Evolutionary conservation across 2,797 vertebrate genomes (phyloP).

Genomic region (Spinibarbus caldwelli): DNA sequence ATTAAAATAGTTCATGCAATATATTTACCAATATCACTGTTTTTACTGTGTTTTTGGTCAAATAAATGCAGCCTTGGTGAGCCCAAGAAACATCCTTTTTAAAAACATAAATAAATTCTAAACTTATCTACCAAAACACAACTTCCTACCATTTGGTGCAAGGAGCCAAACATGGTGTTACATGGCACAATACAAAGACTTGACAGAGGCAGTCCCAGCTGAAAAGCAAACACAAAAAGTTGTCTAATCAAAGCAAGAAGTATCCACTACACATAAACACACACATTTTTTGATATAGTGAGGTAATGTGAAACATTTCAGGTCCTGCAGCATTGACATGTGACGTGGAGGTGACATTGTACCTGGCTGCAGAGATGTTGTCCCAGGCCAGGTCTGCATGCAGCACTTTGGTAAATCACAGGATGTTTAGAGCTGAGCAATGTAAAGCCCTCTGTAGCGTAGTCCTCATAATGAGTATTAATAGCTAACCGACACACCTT

Average conservation of each 20-base stretch:
- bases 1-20: not conserved
- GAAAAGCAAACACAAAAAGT: slow-evolving; percentile 47
- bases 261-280: not conserved
- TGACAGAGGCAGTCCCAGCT: slow-evolving; percentile 93
- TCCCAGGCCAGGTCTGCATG: slow-evolving; percentile 88
- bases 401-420: slow-evolving; percentile 92
- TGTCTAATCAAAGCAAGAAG: slow-evolving; percentile 10
- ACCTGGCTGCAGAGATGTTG: slow-evolving; percentile 95
- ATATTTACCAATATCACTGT: not conserved
- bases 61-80: not conserved
- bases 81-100: not conserved
- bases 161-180: slow-evolving; percentile 98
- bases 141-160: slow-evolving; percentile 94
- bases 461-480: slow-evolving; percentile 91
- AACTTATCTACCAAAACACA: not conserved
- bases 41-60: not conserved
- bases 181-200: slow-evolving; percentile 93
- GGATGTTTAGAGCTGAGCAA: slow-evolving; percentile 84
- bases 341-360: slow-evolving; percentile 41
- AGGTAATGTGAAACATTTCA: not conserved
- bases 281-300: not conserved
- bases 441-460: slow-evolving; percentile 86
- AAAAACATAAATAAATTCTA: not conserved
- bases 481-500: slow-evolving; percentile 92
- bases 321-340: not conserved